Percentiles rank a stretch among this genome's conserved stretches.
Conservation (phyloP, 1,140 invertebrate species). For the Sesamia nonagrioides region DNA sequence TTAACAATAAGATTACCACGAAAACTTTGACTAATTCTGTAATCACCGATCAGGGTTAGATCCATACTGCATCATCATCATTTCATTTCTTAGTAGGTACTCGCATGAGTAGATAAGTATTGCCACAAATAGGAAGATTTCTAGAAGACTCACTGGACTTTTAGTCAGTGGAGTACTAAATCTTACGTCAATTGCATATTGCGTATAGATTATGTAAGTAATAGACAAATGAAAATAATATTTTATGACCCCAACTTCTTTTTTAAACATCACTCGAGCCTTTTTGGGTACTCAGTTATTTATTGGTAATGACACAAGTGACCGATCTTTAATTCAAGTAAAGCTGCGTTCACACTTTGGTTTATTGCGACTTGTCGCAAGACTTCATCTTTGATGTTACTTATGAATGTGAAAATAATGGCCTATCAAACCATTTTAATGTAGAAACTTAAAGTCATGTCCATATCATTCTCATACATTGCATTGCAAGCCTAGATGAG, state of each 20-base stretch:
- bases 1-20: conserved; percentile 82
- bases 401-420: background rate
- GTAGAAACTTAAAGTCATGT: conserved; percentile 38
- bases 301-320: conserved; percentile 6
- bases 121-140: background rate
- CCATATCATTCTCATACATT: conserved; percentile 78
- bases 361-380: background rate
- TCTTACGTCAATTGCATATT: background rate
- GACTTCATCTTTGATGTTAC: background rate
- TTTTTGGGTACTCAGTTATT: background rate
- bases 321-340: conserved; percentile 1
- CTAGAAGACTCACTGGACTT: background rate
- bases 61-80: conserved; percentile 37
- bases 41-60: conserved; percentile 57
- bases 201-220: background rate
- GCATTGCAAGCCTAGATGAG: conserved; percentile 75
- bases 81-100: background rate
- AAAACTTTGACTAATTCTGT: conserved; percentile 66
- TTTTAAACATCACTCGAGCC: background rate
- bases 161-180: background rate
- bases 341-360: background rate
- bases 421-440: background rate
- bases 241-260: no score
- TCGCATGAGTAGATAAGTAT: background rate
- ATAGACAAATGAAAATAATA: background rate